phyloP scores from a whole-genome alignment of 2,797 vertebrate species.

The Thunnus albacares region DNA sequence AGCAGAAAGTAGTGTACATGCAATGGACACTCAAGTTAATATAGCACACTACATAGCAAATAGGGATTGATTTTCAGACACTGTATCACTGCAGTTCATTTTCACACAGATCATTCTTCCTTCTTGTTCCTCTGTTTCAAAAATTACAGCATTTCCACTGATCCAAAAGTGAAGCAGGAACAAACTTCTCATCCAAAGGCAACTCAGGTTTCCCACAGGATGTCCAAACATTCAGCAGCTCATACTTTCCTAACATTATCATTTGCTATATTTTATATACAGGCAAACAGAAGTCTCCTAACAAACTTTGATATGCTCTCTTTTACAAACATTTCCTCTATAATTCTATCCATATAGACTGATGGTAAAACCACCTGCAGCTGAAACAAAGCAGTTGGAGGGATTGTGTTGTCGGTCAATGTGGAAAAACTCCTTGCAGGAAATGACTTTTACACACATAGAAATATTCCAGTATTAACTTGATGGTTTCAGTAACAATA shows the following conservation, averaged over 20 bases:
- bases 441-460: too few relatives aligned
- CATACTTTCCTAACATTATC: not conserved
- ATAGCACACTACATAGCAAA: not conserved
- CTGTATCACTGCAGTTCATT: not conserved
- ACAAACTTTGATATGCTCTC: not conserved
- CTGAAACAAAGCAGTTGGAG: too few relatives aligned
- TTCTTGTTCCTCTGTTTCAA: not conserved
- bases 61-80: not conserved
- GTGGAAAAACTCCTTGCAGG: too few relatives aligned
- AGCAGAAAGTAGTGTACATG: too few relatives aligned
- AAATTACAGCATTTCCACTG: not conserved
- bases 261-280: too few relatives aligned
- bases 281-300: too few relatives aligned
- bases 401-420: too few relatives aligned
- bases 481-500: not conserved
- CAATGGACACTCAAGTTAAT: not conserved
- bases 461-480: not conserved
- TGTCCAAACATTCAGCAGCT: not conserved
- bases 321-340: not conserved
- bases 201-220: not conserved
- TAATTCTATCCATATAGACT: not conserved
- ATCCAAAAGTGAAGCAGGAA: not conserved
- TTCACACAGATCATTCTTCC: not conserved
- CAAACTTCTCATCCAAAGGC: not conserved
- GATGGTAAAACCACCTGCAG: too few relatives aligned